phyloP scores from a whole-genome alignment of 2,113 vertebrate genomes.

The Spermophilus dauricus region DNA sequence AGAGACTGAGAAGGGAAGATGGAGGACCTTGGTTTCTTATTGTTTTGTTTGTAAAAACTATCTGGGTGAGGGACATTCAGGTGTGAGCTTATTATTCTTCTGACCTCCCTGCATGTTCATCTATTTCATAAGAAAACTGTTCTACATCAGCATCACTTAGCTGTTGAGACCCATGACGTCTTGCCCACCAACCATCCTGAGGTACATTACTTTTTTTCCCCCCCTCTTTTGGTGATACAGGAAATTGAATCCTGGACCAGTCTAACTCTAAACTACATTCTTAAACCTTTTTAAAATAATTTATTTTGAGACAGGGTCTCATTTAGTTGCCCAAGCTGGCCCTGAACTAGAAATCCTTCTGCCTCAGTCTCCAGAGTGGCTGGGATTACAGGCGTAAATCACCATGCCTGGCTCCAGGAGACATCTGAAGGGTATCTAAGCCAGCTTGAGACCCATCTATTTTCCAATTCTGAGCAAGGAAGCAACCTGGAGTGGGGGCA shows the following conservation, averaged over 20 bases:
- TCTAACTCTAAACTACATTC: no score
- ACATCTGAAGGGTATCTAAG: not conserved
- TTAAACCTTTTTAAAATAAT: no score
- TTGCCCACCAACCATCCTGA: no score
- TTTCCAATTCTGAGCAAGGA: not conserved
- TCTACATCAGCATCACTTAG: fast-evolving
- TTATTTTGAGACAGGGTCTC: no score
- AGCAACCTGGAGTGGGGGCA: not conserved
- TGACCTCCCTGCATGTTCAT: not conserved
- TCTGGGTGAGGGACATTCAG: not conserved
- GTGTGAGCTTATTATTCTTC: not conserved
- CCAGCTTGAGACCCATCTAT: not conserved
- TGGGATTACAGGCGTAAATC: no score
- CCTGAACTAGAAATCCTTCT: no score
- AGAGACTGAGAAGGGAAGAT: not conserved
- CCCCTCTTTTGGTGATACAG: no score
- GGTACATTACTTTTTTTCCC: no score
- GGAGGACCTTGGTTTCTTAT: not conserved
- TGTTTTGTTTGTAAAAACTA: not conserved
- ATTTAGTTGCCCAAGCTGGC: no score
- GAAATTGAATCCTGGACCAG: no score
- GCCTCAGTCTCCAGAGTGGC: no score
- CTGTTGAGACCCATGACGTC: fast-evolving
- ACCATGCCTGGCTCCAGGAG: not conserved
- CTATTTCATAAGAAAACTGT: not conserved